These are phyloP conservation scores for Melozone crissalis DNA, from an alignment of 2,113 vertebrate species.

Conservation along the genomic window DNA sequence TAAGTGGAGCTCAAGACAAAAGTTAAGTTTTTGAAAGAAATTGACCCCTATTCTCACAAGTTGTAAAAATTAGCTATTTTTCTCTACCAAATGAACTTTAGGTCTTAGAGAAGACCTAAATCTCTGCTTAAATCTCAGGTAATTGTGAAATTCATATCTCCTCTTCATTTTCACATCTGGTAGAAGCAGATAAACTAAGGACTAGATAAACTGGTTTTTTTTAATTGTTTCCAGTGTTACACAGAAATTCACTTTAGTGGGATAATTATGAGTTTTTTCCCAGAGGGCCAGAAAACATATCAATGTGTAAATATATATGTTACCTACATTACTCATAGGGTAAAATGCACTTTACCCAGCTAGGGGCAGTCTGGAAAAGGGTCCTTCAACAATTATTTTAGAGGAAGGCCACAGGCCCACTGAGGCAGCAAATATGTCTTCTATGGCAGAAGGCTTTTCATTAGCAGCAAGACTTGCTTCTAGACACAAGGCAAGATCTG, in stretches of 20 bases:
- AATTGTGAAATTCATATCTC: background rate
- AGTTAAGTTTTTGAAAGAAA: background rate
- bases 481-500: background rate
- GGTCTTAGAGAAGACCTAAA: background rate
- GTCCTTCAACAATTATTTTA: background rate
- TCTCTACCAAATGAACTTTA: background rate
- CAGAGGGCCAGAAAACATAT: background rate
- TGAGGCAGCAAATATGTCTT: background rate
- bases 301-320: background rate
- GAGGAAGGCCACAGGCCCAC: background rate
- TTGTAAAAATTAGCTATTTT: background rate
- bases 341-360: background rate
- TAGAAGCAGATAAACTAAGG: too few relatives aligned
- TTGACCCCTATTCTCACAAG: background rate
- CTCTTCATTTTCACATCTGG: background rate
- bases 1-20: accelerated
- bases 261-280: background rate
- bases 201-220: background rate
- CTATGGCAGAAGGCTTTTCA: background rate
- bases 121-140: background rate
- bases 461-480: background rate
- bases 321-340: background rate
- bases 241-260: background rate
- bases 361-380: background rate
- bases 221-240: background rate